These are phyloP conservation scores for Sinocyclocheilus rhinocerous DNA, from an alignment of 2,113 vertebrate genomes.

Conservation along the genomic window DNA sequence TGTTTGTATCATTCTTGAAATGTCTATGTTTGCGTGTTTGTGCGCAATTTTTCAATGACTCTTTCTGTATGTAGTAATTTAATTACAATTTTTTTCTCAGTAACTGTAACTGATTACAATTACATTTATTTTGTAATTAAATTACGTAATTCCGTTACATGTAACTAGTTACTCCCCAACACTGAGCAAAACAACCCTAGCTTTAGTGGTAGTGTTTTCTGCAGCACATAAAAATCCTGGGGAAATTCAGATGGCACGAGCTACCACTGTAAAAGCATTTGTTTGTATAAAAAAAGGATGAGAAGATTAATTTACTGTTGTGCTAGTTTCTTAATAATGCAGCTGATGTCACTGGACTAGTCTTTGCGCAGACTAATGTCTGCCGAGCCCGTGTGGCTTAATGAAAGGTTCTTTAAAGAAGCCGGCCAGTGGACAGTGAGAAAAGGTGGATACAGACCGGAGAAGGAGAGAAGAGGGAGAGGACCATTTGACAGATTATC, in stretches of 20 bases:
- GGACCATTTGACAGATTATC: conserved; percentile 81
- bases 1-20: not conserved
- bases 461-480: conserved; percentile 71
- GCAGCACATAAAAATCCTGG: conserved; percentile 43
- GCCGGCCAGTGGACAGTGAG: conserved; percentile 46
- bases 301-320: conserved; percentile 74
- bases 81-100: too few relatives aligned
- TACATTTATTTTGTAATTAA: too few relatives aligned
- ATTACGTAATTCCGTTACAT: too few relatives aligned
- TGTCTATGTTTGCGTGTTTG: not conserved
- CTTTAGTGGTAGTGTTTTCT: conserved; percentile 27
- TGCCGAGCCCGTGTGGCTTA: conserved; percentile 59
- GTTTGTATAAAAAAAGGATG: conserved; percentile 64
- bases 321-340: conserved; percentile 73
- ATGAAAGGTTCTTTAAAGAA: conserved; percentile 56
- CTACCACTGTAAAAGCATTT: conserved; percentile 69
- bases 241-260: conserved; percentile 63
- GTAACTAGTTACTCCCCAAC: too few relatives aligned
- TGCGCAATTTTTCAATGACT: too few relatives aligned
- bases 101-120: too few relatives aligned
- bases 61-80: not conserved
- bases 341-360: conserved; percentile 63
- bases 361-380: conserved; percentile 67
- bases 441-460: conserved; percentile 71
- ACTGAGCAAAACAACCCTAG: not conserved